These are phyloP conservation scores for Leptobrachium leishanense DNA, from an alignment of 2,113 vertebrate species.

Conservation along the genomic window DNA sequence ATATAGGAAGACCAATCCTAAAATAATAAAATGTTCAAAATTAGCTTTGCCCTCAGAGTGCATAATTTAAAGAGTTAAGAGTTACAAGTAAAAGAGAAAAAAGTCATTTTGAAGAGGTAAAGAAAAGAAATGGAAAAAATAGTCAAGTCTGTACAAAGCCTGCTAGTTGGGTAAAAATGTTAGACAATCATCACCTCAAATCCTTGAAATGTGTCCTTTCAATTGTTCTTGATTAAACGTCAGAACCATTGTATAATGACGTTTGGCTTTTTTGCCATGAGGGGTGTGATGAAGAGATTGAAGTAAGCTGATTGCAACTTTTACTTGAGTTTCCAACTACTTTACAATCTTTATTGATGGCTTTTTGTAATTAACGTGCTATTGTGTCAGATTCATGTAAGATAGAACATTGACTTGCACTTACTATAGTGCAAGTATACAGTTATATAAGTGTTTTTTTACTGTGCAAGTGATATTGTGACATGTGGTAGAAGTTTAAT, in stretches of 20 bases:
- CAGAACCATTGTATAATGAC: conserved; percentile 13
- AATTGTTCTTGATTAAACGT: conserved; percentile 28
- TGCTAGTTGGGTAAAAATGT: conserved; percentile 1
- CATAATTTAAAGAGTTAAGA: too few species aligned
- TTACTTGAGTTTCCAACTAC: not conserved
- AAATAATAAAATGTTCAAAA: too few species aligned
- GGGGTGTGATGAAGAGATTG: not conserved
- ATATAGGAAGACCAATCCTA: too few species aligned
- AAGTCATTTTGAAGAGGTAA: too few species aligned
- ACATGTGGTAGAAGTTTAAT: too few species aligned
- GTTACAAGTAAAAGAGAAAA: too few species aligned
- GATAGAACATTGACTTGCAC: too few species aligned
- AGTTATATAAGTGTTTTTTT: too few species aligned
- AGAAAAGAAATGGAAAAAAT: not conserved
- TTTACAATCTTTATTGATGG: not conserved
- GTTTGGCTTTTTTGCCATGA: conserved; percentile 7
- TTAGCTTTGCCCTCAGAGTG: too few species aligned
- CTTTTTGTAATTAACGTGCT: not conserved
- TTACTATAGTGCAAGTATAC: too few species aligned
- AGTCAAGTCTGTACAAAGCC: not conserved
- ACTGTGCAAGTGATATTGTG: too few species aligned
- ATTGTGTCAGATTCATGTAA: not conserved
- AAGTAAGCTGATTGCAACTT: conserved; percentile 27
- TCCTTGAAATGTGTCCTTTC: conserved; percentile 15
- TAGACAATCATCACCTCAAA: conserved; percentile 21